Conservation (phyloP, 2,113 vertebrate genomes). For the Tympanuchus pallidicinctus region DNA sequence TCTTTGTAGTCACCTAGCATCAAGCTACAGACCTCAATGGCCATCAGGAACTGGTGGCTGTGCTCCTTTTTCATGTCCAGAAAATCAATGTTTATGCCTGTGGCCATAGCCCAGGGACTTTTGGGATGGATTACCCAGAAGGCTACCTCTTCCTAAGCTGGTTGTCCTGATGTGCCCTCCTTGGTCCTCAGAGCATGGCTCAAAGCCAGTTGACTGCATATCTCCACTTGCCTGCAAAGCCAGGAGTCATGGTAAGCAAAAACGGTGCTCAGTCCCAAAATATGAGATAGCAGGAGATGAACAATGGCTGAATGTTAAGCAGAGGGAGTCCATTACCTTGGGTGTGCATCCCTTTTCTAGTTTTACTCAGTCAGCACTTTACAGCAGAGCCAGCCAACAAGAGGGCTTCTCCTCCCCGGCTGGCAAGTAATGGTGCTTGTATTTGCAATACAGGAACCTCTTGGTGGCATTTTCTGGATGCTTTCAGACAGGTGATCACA, state of each 20-base stretch:
- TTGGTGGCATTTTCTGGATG: not conserved
- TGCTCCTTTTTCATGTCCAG: not conserved
- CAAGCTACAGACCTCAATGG: not conserved
- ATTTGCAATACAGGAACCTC: not conserved
- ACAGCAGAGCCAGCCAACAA: not conserved
- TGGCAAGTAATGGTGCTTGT: not conserved
- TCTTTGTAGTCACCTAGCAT: not conserved
- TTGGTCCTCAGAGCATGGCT: not conserved
- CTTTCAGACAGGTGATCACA: not conserved
- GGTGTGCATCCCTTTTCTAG: rapidly evolving
- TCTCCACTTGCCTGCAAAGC: not conserved
- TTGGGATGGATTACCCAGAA: not conserved
- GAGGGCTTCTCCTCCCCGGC: not conserved
- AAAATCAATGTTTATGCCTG: not conserved
- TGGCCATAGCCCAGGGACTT: not conserved
- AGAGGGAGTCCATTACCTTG: rapidly evolving
- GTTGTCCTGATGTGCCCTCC: not conserved
- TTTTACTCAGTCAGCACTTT: not conserved
- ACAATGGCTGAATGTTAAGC: not conserved
- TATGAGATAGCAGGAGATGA: not conserved
- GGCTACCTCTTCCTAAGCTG: too few species aligned
- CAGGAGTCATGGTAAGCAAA: not conserved
- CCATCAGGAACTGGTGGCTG: not conserved
- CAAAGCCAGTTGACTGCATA: not conserved
- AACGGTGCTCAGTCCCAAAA: not conserved